Conservation (phyloP, 1,140 invertebrate genomes). For the Portunus trituberculatus region DNA sequence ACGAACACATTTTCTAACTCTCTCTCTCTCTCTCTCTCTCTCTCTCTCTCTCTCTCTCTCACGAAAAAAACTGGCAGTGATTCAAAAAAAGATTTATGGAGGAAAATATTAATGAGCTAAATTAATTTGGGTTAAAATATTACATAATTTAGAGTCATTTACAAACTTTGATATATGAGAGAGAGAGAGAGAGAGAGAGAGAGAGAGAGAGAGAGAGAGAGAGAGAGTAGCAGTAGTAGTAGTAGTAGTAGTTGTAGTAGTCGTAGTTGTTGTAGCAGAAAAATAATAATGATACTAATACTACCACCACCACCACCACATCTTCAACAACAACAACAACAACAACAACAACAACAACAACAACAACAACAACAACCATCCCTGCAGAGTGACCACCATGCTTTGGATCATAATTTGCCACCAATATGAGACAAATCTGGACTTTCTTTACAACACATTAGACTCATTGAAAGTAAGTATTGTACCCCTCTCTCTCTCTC, state of each 20-base stretch:
- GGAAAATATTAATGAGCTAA: too few species aligned
- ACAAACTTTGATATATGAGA: background rate
- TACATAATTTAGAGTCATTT: background rate
- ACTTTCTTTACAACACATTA: background rate
- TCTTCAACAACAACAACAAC: too few species aligned
- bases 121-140: slow-evolving; percentile 1
- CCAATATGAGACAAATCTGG: slow-evolving; percentile 39
- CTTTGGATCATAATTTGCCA: slow-evolving; percentile 52
- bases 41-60: too few species aligned
- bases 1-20: too few species aligned
- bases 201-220: slow-evolving; percentile 16
- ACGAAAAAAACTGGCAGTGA: too few species aligned
- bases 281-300: background rate
- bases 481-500: background rate
- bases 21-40: too few species aligned
- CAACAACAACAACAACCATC: background rate
- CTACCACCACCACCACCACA: too few species aligned
- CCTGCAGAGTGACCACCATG: slow-evolving; percentile 44
- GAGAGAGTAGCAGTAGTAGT: background rate
- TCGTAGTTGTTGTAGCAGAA: background rate
- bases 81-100: too few species aligned
- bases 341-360: too few species aligned
- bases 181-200: background rate
- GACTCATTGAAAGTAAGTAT: slow-evolving; percentile 37
- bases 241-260: too few species aligned